Percentiles rank a stretch among this genome's conserved stretches.
These are phyloP conservation scores for Acrocephalus scirpaceus DNA, from an alignment of 2,797 vertebrate species.

Conservation along the genomic window DNA sequence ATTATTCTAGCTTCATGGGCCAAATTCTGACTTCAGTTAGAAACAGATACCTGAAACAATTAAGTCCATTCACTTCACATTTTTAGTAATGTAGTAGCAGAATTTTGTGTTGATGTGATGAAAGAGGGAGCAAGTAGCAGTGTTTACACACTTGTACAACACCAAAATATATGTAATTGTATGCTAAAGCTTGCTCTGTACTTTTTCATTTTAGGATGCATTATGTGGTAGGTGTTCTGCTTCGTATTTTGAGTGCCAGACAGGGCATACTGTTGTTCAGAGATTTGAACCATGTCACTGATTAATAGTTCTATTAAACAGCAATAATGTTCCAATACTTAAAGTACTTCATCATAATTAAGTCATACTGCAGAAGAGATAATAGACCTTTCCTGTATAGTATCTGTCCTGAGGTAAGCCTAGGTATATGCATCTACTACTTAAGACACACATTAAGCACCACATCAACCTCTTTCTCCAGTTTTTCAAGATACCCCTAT, in stretches of 20 bases:
- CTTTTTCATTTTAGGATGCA: background rate
- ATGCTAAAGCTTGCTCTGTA: background rate
- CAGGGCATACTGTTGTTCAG: background rate
- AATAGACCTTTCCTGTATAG: background rate
- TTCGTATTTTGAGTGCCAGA: background rate
- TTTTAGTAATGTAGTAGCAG: background rate
- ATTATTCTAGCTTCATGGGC: background rate
- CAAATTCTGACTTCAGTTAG: background rate
- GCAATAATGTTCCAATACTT: background rate
- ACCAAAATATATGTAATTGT: background rate
- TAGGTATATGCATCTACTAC: background rate
- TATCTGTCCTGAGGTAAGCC: background rate
- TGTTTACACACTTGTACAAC: background rate
- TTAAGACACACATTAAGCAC: background rate
- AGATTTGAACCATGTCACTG: background rate
- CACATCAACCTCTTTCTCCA: background rate
- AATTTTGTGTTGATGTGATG: background rate
- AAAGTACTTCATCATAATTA: conserved; percentile 9
- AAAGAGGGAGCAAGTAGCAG: background rate
- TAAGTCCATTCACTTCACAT: background rate
- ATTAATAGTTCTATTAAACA: background rate
- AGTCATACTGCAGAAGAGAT: background rate
- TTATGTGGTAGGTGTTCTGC: background rate
- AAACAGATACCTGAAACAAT: background rate
- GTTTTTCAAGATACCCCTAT: background rate